Base-by-base conservation (phyloP, 2,113 vertebrate species). In the Dicentrarchus labrax region DNA sequence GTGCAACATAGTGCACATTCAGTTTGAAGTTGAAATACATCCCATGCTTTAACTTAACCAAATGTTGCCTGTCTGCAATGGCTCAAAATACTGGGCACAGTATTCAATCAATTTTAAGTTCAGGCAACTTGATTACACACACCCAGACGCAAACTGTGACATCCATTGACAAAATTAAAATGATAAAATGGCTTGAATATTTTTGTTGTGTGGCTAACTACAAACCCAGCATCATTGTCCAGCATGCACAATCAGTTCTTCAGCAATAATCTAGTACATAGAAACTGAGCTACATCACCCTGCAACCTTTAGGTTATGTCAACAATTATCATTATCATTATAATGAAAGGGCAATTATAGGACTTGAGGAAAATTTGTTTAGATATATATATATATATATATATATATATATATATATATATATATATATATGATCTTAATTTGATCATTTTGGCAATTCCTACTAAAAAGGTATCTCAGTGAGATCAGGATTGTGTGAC, bases 1-100 rank as follows among this genome's bases (percentile, higher is more conserved):
- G 15, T 41, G 47, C 30, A 51, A 48, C 19, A 54, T 19, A 70
- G 21, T 15, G 15, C 19, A 54, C 36, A 24, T 56, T 43, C 6
- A 22, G 64, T 53, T 45, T 24, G 16, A 65, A 17, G 12, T 24
- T 38, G 54, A 72, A 72, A 76, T 80, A 90, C 93, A 96, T 95
- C 54, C 62, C 94, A 96, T 97, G 96, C 95, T 97, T 96, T 15
- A 66, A n/a, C 50, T 47, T 47, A 96, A 96, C 96, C 97, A 97
- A 97, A 94, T 96, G 97, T 97, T 98, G 97, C 97, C 97, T 98
- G 97, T 98, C 97, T 98, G 97, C 97, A 96, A 97, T 93, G 97
- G 96, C 96, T 96, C 92, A 78, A 95, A 96, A 96, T 76, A 96
- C 69, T 80, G 83, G 67, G 19, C 78, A 89, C 73, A 82, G 70